A percentile compares a stretch with the other conserved stretches of the same genome.
These are phyloP conservation scores for Drosophila paranaensis DNA, from an alignment of 2,888 invertebrate genomes.

Conservation along the genomic window DNA sequence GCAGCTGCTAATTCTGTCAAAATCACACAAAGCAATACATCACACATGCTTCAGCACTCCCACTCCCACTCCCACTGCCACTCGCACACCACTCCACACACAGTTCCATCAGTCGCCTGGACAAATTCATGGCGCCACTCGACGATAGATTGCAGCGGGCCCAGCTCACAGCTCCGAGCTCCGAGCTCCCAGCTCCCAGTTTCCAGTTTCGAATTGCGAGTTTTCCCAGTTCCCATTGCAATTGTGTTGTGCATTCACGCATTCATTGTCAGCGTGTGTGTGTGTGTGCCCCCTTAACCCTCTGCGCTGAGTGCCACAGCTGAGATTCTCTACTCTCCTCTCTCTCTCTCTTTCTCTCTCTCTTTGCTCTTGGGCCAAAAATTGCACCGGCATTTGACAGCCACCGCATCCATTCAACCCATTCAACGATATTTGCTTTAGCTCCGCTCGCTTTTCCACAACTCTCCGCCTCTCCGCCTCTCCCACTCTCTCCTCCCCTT, in stretches of 20 bases:
- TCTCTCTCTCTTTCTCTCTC: conserved; percentile 14
- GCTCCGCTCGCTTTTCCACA: conserved; percentile 19
- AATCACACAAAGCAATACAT: conserved; percentile 79
- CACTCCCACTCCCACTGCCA: background rate
- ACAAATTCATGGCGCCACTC: conserved; percentile 74
- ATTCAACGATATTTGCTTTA: conserved; percentile 65
- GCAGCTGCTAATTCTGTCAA: conserved; percentile 78
- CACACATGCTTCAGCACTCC: conserved; percentile 54
- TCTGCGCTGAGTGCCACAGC: conserved; percentile 30
- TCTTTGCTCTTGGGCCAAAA: conserved; percentile 58
- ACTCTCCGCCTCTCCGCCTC: background rate
- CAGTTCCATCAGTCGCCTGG: conserved; percentile 57
- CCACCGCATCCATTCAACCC: conserved; percentile 70
- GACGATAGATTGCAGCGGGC: conserved; percentile 68
- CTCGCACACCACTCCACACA: background rate
- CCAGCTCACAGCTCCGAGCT: conserved; percentile 14
- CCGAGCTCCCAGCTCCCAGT: background rate
- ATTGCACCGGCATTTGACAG: conserved; percentile 76
- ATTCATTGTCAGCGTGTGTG: conserved; percentile 40
- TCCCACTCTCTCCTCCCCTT: background rate
- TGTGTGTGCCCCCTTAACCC: conserved; percentile 14
- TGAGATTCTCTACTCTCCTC: conserved; percentile 40
- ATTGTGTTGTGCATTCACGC: conserved; percentile 61
- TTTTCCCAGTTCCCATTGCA: conserved; percentile 28
- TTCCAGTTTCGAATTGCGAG: background rate